Evolutionary conservation across 2,113 vertebrate genomes (phyloP).

Genomic region (Corythoichthys intestinalis): DNA sequence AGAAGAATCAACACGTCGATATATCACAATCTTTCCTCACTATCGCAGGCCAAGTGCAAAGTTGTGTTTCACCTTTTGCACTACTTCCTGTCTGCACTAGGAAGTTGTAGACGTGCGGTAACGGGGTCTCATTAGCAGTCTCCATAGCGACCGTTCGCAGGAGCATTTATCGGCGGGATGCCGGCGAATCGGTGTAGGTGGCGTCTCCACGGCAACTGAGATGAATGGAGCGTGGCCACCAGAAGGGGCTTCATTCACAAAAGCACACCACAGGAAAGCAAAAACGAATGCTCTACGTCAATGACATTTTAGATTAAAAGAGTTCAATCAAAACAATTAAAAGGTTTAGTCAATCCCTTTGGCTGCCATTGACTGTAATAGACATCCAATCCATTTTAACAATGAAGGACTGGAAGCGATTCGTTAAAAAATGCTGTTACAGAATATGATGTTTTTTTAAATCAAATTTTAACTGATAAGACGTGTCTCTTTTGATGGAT

Average conservation of each 20-base stretch:
- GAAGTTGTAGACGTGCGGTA: not conserved
- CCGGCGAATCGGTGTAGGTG: conserved; percentile 44
- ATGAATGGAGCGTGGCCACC: conserved; percentile 17
- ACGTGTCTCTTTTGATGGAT: too few relatives aligned
- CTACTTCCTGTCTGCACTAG: not conserved
- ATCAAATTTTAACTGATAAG: too few relatives aligned
- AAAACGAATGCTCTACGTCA: not conserved
- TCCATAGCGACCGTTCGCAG: not conserved
- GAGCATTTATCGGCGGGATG: not conserved
- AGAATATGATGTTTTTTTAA: too few relatives aligned
- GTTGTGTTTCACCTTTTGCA: not conserved
- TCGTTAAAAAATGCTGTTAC: too few relatives aligned
- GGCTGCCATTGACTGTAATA: too few relatives aligned
- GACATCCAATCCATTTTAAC: too few relatives aligned
- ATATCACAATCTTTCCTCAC: too few relatives aligned
- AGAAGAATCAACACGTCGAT: too few relatives aligned
- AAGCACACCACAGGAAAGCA: not conserved
- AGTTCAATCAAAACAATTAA: too few relatives aligned
- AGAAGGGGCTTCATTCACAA: not conserved
- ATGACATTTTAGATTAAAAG: not conserved
- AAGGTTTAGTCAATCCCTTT: too few relatives aligned
- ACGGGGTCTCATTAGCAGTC: not conserved
- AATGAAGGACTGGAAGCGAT: too few relatives aligned
- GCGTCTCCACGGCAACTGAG: conserved; percentile 58
- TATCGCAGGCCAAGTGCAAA: not conserved